A percentile compares a stretch with the other conserved stretches of the same genome.
These are phyloP conservation scores for Sisyra nigra DNA, from an alignment of 2,888 invertebrate genomes.

Conservation along the genomic window DNA sequence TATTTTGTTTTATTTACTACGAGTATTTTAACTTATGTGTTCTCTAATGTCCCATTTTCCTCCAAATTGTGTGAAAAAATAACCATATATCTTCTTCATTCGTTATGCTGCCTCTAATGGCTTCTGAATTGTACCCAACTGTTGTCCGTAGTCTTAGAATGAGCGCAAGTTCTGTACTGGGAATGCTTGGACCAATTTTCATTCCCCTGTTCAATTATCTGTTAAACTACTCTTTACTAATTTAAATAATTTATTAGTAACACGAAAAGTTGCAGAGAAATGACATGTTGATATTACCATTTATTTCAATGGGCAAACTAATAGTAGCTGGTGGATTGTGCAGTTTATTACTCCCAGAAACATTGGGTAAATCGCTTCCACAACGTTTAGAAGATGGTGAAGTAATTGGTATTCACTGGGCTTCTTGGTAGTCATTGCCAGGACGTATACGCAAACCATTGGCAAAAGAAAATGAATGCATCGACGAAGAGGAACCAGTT, in stretches of 20 bases:
- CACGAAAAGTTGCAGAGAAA: constrained; percentile 40
- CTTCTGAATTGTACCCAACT: constrained; percentile 72
- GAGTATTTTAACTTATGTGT: no score
- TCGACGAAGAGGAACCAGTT: no score
- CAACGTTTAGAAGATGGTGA: constrained; percentile 69
- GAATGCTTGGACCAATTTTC: constrained; percentile 60
- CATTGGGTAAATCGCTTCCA: constrained; percentile 58
- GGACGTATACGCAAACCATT: no score
- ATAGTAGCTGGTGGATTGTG: constrained; percentile 58
- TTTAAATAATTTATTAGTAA: background rate
- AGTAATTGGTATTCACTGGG: constrained; percentile 24
- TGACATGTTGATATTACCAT: constrained; percentile 57
- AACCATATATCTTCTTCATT: constrained; percentile 79
- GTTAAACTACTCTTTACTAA: constrained; percentile 30
- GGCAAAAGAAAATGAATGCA: no score
- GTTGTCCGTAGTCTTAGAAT: constrained; percentile 72
- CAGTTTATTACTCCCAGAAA: constrained; percentile 65
- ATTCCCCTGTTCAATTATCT: constrained; percentile 69
- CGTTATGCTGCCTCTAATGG: constrained; percentile 67
- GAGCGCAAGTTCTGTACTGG: constrained; percentile 68
- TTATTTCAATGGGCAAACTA: constrained; percentile 65
- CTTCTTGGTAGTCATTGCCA: constrained; percentile 20
- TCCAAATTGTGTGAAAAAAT: constrained; percentile 73
- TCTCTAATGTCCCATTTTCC: no score
- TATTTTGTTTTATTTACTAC: no score